A percentile compares a stretch with the other conserved stretches of the same genome.
phyloP scores from a whole-genome alignment of 2,797 vertebrate genomes.

The Halcyon chelicuti region DNA sequence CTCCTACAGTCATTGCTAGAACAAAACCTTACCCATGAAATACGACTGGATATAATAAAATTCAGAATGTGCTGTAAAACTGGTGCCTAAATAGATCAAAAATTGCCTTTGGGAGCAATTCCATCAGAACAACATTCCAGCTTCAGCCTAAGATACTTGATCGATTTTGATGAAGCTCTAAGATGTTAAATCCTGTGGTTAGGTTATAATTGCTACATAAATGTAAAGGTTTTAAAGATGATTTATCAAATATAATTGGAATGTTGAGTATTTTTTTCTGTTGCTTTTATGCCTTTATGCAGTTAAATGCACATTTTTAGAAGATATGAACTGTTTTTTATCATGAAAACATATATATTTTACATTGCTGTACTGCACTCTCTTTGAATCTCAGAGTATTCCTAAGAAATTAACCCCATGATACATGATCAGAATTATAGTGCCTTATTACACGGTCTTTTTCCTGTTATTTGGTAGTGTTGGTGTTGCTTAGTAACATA shows the following conservation, averaged over 20 bases:
- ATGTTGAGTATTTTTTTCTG: constrained; percentile 19
- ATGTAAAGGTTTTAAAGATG: constrained; percentile 34
- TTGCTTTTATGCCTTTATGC: constrained; percentile 10
- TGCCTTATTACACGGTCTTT: neutral
- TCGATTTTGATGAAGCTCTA: constrained; percentile 34
- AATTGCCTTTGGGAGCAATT: constrained; percentile 38
- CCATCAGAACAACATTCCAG: neutral
- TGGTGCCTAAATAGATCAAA: constrained; percentile 31
- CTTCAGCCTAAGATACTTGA: constrained; percentile 10
- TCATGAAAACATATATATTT: constrained; percentile 62
- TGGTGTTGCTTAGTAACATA: constrained; percentile 30
- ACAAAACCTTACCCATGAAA: constrained; percentile 5
- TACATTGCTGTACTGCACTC: neutral
- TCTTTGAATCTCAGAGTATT: neutral
- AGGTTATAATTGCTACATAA: constrained; percentile 54
- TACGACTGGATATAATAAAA: neutral
- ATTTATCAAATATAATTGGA: constrained; percentile 42
- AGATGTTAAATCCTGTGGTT: constrained; percentile 28
- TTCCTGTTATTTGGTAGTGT: neutral
- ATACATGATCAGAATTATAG: neutral
- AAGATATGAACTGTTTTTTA: neutral
- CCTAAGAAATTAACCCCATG: constrained; percentile 31
- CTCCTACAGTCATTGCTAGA: neutral
- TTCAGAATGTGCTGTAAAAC: constrained; percentile 6
- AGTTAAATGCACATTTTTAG: constrained; percentile 47